Evolutionary conservation across 2,113 vertebrate species (phyloP), one percentile per base, ranked within the genome.

Genomic region (Charadrius vociferus): DNA sequence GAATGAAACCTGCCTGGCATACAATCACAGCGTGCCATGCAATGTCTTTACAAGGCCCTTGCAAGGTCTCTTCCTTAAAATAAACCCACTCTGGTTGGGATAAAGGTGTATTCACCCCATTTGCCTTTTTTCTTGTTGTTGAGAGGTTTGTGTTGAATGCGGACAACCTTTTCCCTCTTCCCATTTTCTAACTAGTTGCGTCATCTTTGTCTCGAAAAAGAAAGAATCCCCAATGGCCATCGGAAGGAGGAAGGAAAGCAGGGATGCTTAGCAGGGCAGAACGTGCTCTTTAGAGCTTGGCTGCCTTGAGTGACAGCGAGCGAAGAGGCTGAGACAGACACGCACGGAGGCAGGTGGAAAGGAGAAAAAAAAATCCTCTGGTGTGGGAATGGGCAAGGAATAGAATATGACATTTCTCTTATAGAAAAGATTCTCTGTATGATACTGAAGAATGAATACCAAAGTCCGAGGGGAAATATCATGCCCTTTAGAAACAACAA

Each of bases 401-500:
- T 5, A 58, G 84, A 93, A 67, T 73, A 93, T 96, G 94, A 94
- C 95, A 97, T 97, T 97, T 96, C 89, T 95, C 89, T 93, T 83
- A 88, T 8, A 96, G 94, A 78, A 90, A 72, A 97, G 94, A 90
- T 93, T 82, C 91, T 89, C 89, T 7, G 45, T 94, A 75, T 68
- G 87, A 94, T 96, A 91, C 62, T 49, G 84, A 80, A 67, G 84
- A 91, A 80, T 50, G 96, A 96, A 95, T 88, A 93, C 62, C 93
- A 88, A 94, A 93, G 91, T 96, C 96, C 36, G 1, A 93, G 84
- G 95, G 95, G 96, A 97, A 96, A 97, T 97, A 96, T 77, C 94
- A 91, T 96, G 97, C 96, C 95, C 95, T 97, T 97, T 97, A 85
- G 84, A 93, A 95, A 93, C 86, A 95, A 95, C 93, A 95, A 91